Evolutionary conservation across 2,797 vertebrate species (phyloP).

Genomic region (Sebastes wilsoni): DNA sequence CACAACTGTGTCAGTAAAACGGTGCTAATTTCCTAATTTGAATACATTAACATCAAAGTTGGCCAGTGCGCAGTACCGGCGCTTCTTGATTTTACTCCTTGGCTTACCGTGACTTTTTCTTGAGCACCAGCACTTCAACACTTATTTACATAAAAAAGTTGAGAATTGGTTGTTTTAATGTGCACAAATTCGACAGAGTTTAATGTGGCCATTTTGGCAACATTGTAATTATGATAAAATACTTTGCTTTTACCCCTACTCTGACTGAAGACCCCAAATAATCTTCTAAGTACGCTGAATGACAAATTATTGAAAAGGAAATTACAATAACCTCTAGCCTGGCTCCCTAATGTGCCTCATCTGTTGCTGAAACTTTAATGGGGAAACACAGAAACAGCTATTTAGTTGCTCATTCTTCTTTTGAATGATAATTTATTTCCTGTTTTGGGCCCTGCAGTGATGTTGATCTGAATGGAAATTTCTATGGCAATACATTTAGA

Average conservation of each 20-base stretch:
- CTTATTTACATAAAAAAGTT: not conserved
- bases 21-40: not conserved
- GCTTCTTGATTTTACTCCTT: too few relatives aligned
- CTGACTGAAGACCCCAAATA: not conserved
- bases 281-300: not conserved
- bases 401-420: not conserved
- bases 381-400: not conserved
- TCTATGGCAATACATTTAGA: not conserved
- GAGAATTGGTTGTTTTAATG: conserved; percentile 34
- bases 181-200: not conserved
- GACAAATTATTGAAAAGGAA: conserved; percentile 11
- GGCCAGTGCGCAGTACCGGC: too few relatives aligned
- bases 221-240: not conserved
- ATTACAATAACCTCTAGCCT: not conserved
- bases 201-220: not conserved
- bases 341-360: conserved; percentile 10
- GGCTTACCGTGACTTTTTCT: too few relatives aligned
- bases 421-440: not conserved
- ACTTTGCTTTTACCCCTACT: not conserved
- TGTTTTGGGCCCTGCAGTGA: not conserved
- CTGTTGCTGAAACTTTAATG: conserved; percentile 2
- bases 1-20: not conserved
- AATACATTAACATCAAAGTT: not conserved
- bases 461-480: not conserved
- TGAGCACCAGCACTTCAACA: too few relatives aligned